Conservation (phyloP, 2,113 vertebrate genomes). For the Rhombomys opimus region DNA sequence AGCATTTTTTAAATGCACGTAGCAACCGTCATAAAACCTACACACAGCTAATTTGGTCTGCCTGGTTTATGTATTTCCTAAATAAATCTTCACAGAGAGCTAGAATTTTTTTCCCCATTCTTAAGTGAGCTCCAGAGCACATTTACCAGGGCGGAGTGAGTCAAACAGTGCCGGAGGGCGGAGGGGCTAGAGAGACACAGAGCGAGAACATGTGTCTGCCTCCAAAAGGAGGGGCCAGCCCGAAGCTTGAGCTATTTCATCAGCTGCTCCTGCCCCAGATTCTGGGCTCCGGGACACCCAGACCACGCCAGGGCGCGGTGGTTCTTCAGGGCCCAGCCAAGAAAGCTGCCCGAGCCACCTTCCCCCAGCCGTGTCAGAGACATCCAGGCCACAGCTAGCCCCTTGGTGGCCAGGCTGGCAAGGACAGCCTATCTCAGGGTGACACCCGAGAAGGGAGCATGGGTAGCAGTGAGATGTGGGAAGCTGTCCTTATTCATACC, state of each 20-base stretch:
- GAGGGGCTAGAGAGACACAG: background rate
- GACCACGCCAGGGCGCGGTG: background rate
- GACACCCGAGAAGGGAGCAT: background rate
- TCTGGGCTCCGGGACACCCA: background rate
- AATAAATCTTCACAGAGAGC: conserved; percentile 42
- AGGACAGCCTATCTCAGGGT: background rate
- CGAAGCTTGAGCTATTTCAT: background rate
- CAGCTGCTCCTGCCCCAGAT: background rate
- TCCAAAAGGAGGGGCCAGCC: background rate
- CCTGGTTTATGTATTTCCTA: conserved; percentile 42
- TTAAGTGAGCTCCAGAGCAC: background rate
- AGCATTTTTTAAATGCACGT: background rate
- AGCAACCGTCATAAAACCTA: background rate
- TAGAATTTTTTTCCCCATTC: background rate
- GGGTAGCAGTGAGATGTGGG: rapidly evolving
- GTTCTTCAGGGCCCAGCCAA: no score
- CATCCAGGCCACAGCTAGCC: background rate
- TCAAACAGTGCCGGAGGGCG: background rate
- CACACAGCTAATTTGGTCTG: background rate
- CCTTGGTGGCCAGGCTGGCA: background rate
- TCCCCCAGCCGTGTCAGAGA: conserved; percentile 24
- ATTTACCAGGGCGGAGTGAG: background rate
- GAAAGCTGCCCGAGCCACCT: no score
- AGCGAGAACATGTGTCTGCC: background rate
- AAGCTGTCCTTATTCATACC: rapidly evolving